Percentiles rank a stretch among this genome's conserved stretches.
phyloP scores from a whole-genome alignment of 2,888 invertebrate genomes.

The Protophormia terraenovae region DNA sequence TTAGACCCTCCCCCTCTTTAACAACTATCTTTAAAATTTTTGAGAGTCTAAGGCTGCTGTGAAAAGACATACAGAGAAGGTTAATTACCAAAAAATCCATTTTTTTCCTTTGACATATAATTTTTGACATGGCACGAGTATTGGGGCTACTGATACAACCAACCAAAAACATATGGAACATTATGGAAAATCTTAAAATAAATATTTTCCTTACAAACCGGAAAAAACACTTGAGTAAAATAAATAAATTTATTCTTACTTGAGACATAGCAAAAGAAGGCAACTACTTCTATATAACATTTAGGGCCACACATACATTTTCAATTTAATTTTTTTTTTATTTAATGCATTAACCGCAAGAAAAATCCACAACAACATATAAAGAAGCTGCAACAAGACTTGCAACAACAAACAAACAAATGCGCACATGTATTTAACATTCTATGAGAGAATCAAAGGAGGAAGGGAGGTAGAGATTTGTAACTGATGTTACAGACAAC shows the following conservation, averaged over 20 bases:
- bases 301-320: slow-evolving; percentile 26
- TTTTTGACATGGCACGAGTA: slow-evolving; percentile 38
- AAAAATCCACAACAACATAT: background rate
- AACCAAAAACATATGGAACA: background rate
- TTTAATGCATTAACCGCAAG: slow-evolving; percentile 45
- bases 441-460: no score
- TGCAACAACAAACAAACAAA: background rate
- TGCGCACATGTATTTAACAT: no score
- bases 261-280: background rate
- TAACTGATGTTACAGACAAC: no score
- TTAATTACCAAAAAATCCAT: slow-evolving; percentile 46
- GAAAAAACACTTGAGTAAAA: slow-evolving; percentile 32
- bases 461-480: no score
- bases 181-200: background rate
- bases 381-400: slow-evolving; percentile 42
- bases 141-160: slow-evolving; percentile 27
- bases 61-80: no score
- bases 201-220: slow-evolving; percentile 15
- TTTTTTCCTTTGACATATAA: background rate
- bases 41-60: no score
- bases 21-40: no score
- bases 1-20: background rate
- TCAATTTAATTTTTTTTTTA: background rate
- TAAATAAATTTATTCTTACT: background rate
- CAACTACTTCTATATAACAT: background rate